A percentile compares a stretch with the other conserved stretches of the same genome.
phyloP scores from a whole-genome alignment of 2,113 vertebrate species.

The Mastomys natalensis region DNA sequence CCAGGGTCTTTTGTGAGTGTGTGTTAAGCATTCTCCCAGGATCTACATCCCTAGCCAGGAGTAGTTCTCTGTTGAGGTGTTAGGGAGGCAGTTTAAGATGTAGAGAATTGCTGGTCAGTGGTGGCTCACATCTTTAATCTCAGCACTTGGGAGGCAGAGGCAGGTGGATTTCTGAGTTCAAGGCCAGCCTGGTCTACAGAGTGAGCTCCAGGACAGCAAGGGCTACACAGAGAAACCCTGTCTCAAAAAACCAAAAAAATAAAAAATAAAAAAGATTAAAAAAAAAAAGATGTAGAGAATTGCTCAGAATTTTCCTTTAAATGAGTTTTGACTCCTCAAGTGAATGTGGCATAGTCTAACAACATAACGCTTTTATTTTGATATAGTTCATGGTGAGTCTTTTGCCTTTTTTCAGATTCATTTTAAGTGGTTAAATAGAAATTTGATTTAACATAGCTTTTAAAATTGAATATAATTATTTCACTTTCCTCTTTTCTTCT shows the following conservation, averaged over 20 bases:
- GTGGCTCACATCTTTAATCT: too few relatives aligned
- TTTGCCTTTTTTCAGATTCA: conserved; percentile 20
- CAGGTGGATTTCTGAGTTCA: too few relatives aligned
- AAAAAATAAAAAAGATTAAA: too few relatives aligned
- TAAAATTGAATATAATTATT: not conserved
- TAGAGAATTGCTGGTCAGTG: not conserved
- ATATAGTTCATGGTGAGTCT: conserved; percentile 10
- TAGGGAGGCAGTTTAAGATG: not conserved
- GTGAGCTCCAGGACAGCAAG: too few relatives aligned
- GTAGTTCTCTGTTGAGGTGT: not conserved
- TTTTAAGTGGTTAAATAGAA: conserved; percentile 43
- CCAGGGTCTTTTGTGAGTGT: not conserved
- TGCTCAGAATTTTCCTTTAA: conserved; percentile 1
- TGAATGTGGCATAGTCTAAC: conserved; percentile 3
- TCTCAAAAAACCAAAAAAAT: too few relatives aligned
- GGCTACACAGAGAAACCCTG: too few relatives aligned
- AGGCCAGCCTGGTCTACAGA: too few relatives aligned
- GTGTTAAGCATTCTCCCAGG: not conserved
- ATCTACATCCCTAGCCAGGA: not conserved
- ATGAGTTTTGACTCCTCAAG: not conserved
- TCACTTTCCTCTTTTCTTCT: not conserved
- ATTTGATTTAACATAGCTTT: conserved; percentile 4
- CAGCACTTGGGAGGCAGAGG: too few relatives aligned
- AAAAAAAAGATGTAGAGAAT: not conserved
- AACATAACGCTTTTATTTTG: conserved; percentile 56